phyloP scores from a whole-genome alignment of 2,113 vertebrate genomes.

The Saguinus midas region DNA sequence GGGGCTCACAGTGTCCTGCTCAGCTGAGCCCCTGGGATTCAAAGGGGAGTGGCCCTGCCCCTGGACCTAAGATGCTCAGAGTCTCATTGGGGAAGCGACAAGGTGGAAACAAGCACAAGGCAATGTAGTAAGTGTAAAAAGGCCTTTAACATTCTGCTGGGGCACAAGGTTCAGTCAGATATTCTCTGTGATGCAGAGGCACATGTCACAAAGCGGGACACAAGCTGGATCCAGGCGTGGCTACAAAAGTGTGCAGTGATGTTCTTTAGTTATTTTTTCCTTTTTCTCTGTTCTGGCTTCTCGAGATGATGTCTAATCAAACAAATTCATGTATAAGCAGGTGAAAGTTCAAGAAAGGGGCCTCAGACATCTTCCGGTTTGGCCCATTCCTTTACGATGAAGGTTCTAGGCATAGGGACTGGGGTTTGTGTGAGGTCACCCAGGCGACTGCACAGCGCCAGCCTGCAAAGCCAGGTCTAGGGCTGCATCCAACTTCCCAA shows the following conservation, averaged over 20 bases:
- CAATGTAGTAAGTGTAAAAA: not conserved
- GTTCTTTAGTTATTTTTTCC: not conserved
- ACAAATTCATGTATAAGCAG: not conserved
- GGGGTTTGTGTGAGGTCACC: not conserved
- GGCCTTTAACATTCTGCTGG: not conserved
- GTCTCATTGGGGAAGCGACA: not conserved
- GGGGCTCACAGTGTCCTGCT: not conserved
- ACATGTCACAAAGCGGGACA: not conserved
- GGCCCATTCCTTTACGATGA: not conserved
- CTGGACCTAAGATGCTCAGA: not conserved
- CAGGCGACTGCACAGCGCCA: not conserved
- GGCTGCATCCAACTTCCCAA: not conserved
- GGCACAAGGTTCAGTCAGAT: not conserved
- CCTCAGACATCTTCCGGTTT: not conserved
- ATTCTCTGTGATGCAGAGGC: not conserved
- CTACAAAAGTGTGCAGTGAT: not conserved
- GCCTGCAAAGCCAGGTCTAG: not conserved
- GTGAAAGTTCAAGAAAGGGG: not conserved
- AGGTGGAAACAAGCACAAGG: not conserved
- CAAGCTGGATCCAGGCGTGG: not conserved
- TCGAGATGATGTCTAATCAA: not conserved
- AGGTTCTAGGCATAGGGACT: not conserved
- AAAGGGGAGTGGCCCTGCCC: not conserved
- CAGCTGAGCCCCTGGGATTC: not conserved
- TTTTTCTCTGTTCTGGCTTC: too few species aligned